Conservation (phyloP, 2,888 invertebrate species). For the Isoperla grammatica region DNA sequence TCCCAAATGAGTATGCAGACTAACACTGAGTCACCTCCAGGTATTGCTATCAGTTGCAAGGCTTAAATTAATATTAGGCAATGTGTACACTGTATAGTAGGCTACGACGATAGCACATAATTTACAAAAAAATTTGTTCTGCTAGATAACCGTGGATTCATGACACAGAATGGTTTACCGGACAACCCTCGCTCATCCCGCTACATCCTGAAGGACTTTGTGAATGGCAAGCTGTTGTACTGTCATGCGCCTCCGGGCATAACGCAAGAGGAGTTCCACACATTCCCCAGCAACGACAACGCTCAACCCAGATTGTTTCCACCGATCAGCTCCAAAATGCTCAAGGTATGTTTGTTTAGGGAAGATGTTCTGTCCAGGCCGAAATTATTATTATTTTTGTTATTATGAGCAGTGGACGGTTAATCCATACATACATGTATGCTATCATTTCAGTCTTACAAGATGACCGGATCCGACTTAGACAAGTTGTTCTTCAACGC, state of each 20-base stretch:
- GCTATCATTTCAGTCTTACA: constrained; percentile 34
- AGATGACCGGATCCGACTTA: constrained; percentile 50
- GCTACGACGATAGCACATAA: too few species aligned
- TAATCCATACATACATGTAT: too few species aligned
- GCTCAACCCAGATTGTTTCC: constrained; percentile 8
- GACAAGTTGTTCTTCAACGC: constrained; percentile 58
- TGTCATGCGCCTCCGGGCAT: constrained; percentile 74
- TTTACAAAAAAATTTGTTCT: too few species aligned
- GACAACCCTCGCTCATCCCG: constrained; percentile 89
- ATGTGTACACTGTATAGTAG: too few species aligned
- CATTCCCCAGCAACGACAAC: constrained; percentile 20
- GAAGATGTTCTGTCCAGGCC: too few species aligned
- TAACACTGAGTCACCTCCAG: too few species aligned
- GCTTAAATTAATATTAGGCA: too few species aligned
- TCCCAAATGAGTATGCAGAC: too few species aligned
- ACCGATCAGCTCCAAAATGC: constrained; percentile 9
- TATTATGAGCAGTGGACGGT: too few species aligned
- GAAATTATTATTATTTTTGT: too few species aligned
- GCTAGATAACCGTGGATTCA: constrained; percentile 76
- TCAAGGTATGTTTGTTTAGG: constrained; percentile 1
- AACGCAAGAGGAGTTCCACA: constrained; percentile 53
- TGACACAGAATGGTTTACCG: constrained; percentile 93
- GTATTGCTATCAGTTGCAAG: too few species aligned
- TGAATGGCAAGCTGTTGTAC: constrained; percentile 78
- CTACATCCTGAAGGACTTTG: constrained; percentile 85